Conservation (phyloP, 35 echinoderm and acorn worm species). For the Ophiothrix spiculata region DNA sequence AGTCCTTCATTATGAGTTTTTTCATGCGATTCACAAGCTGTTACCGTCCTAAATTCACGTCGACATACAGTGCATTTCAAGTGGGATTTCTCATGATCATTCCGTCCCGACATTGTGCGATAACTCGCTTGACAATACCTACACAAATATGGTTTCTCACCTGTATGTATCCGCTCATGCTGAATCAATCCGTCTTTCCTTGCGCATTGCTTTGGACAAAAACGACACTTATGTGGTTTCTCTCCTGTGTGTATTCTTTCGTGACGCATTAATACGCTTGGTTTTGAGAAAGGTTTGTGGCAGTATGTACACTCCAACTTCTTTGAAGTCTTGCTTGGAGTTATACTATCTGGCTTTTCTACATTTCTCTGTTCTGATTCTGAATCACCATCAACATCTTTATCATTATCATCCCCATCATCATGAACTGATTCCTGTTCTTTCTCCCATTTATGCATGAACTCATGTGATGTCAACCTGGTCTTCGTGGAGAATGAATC, state of each 20-base stretch:
- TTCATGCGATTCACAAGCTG: not conserved
- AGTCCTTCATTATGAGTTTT: not conserved
- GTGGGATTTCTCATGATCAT: not conserved
- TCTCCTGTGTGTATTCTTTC: slow-evolving; percentile 4
- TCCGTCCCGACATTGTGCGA: not conserved
- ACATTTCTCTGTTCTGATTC: not conserved
- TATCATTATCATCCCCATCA: too few species aligned
- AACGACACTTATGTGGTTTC: not conserved
- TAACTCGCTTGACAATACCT: not conserved
- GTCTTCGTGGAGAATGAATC: not conserved
- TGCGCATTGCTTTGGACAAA: not conserved
- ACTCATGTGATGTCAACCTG: not conserved
- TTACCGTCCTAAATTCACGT: not conserved
- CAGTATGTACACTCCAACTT: not conserved
- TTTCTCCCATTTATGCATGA: not conserved
- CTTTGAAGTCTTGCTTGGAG: not conserved
- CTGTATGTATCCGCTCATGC: not conserved
- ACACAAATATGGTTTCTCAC: not conserved
- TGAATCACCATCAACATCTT: not conserved
- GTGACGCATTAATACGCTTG: not conserved
- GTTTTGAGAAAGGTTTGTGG: not conserved
- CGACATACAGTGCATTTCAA: not conserved
- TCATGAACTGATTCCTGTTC: not conserved
- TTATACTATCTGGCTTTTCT: not conserved
- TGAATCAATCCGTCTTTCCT: not conserved